Evolutionary conservation across 2,113 vertebrate genomes (phyloP).

Genomic region (Regulus satrapa): DNA sequence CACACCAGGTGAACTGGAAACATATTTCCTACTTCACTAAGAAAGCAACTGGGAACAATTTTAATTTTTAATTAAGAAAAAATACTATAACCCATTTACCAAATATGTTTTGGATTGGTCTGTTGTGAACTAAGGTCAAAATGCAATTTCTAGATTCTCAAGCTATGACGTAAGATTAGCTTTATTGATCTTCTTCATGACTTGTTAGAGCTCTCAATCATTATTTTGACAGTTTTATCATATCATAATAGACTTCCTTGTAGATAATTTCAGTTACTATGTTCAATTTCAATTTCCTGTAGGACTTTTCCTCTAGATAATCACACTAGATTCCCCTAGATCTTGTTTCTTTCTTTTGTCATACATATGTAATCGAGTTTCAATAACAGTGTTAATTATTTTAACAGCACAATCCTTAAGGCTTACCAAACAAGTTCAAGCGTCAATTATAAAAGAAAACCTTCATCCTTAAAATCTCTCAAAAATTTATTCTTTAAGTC

Average conservation of each 20-base stretch:
- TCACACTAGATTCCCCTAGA: not conserved
- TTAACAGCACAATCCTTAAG: conserved; percentile 16
- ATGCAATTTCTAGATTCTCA: conserved; percentile 71
- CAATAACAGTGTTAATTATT: conserved; percentile 41
- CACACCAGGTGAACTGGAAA: not conserved
- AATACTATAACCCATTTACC: conserved; percentile 39
- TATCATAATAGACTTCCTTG: conserved; percentile 72
- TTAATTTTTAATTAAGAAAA: conserved; percentile 23
- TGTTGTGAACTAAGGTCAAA: conserved; percentile 59
- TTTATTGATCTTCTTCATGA: conserved; percentile 71
- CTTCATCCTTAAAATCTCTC: not conserved
- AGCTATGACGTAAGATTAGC: conserved; percentile 62
- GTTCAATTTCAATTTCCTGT: conserved; percentile 53
- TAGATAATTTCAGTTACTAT: conserved; percentile 66
- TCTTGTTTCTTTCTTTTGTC: conserved; percentile 55
- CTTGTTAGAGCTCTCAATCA: conserved; percentile 68
- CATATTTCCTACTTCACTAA: not conserved
- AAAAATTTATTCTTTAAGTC: conserved; percentile 20
- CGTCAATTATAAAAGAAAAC: conserved; percentile 24
- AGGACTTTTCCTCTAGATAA: conserved; percentile 53
- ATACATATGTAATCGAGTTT: conserved; percentile 43
- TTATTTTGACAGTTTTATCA: conserved; percentile 78
- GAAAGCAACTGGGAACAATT: conserved; percentile 6
- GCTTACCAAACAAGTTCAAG: not conserved
- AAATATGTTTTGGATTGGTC: conserved; percentile 49